phyloP scores from a whole-genome alignment of 2,113 vertebrate species.

The Scolopax mira region DNA sequence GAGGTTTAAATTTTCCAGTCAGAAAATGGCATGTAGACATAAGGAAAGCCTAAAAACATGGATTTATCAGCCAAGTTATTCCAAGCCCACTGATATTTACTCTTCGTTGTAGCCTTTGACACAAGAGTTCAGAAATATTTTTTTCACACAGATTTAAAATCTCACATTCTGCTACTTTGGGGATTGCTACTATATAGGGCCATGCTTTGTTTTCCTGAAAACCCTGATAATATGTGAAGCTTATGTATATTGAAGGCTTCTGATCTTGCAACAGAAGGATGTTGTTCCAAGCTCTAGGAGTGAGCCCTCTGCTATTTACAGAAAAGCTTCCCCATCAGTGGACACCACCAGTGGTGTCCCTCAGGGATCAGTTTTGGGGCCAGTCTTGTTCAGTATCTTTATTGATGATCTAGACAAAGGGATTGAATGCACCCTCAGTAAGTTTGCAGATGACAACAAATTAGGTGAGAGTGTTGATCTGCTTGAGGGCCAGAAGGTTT shows the following conservation, averaged over 20 bases:
- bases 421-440: too few relatives aligned
- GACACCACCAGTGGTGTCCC: too few relatives aligned
- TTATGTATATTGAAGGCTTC: background rate
- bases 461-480: too few relatives aligned
- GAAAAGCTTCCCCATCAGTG: background rate
- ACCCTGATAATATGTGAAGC: background rate
- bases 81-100: background rate
- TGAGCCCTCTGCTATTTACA: background rate
- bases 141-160: background rate
- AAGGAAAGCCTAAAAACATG: background rate
- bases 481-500: too few relatives aligned
- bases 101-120: background rate
- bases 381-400: too few relatives aligned
- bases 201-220: background rate
- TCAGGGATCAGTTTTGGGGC: too few relatives aligned
- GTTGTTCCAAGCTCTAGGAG: background rate
- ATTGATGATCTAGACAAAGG: too few relatives aligned
- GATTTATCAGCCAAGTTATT: background rate
- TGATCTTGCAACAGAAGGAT: background rate
- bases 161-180: background rate
- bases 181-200: background rate
- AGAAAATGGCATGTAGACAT: background rate
- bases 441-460: too few relatives aligned
- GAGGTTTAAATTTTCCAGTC: background rate
- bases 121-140: background rate